These are phyloP conservation scores for Agriopis leucophaearia DNA, from an alignment of 2,888 invertebrate genomes.

Conservation along the genomic window DNA sequence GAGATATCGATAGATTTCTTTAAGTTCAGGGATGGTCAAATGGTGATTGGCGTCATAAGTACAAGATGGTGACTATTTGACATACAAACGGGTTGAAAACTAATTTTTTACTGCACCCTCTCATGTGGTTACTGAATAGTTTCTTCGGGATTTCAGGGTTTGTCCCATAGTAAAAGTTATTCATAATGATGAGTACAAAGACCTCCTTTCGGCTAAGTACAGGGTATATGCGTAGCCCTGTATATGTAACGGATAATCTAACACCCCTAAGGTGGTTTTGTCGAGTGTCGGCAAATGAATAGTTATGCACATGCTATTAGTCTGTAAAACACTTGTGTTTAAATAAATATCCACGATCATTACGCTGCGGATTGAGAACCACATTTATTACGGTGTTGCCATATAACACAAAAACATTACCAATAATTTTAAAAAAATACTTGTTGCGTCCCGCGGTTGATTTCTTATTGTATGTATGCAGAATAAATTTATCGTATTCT, in stretches of 20 bases:
- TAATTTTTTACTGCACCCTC: too few species aligned
- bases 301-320: conserved; percentile 66
- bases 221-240: not conserved
- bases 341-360: conserved; percentile 69
- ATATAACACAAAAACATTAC: conserved; percentile 32
- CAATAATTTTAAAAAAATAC: not conserved
- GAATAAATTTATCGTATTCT: not conserved
- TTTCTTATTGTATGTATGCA: not conserved
- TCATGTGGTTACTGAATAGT: too few species aligned
- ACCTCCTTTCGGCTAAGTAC: too few species aligned
- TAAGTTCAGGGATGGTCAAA: too few species aligned
- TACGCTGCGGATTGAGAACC: conserved; percentile 58
- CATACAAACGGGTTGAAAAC: too few species aligned
- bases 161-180: too few species aligned
- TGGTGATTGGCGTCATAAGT: too few species aligned
- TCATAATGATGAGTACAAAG: too few species aligned
- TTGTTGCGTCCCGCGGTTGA: not conserved
- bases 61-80: too few species aligned
- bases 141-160: too few species aligned
- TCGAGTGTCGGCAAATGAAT: conserved; percentile 60
- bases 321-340: conserved; percentile 69
- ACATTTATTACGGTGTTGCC: conserved; percentile 62
- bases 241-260: conserved; percentile 9
- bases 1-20: too few species aligned
- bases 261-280: conserved; percentile 53